Base-by-base conservation (phyloP, 2,888 invertebrate species). In the Sussaba pulchella region DNA sequence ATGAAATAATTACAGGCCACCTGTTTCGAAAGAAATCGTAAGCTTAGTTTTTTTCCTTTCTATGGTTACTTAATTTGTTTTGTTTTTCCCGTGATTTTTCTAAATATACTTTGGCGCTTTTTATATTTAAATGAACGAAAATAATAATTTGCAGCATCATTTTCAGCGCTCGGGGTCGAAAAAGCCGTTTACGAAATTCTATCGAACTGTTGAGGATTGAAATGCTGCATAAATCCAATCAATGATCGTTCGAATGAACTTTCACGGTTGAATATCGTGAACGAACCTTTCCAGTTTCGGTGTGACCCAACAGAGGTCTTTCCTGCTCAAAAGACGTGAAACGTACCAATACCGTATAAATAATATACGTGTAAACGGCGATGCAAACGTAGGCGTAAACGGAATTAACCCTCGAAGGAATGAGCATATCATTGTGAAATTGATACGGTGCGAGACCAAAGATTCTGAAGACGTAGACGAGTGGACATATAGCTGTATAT, bases 371-470 rank as follows among this genome's bases (percentile, higher is more conserved):
- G 47, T 88, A 87, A 2, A 85, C 0, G 2, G 0, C 4, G 5
- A 82, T 19, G 14, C 80, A 87, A 10, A 81, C 12, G 1, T 85
- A 36, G 0, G 87, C 70, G 52, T 85, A 87, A 12, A 87, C 36
- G 1, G 85, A 74, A 45, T 81, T 82, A 21, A 64, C 1, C 19
- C 66, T 78, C 1, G 89, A 91, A 0, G 89, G 85, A 0, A 85
- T 83, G 2, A 90, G 82, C 5, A 43, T 43, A 26, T 89, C 85
- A 31, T 84, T 84, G 31, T 78, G 82, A 66, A 88, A 88, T 17
- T 85, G 82, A 78, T 91, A 92, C 8, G 92, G 92, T 1, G 89
- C 89, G n/a, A 90, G 78, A 8, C 92, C 92, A 63, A 92, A 89
- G 19, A 89, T 3, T 73, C 88, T 86, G 6, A 87, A 67, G 2